phyloP scores from a whole-genome alignment of 1,140 invertebrate species.

The Psilanteris sp. region DNA sequence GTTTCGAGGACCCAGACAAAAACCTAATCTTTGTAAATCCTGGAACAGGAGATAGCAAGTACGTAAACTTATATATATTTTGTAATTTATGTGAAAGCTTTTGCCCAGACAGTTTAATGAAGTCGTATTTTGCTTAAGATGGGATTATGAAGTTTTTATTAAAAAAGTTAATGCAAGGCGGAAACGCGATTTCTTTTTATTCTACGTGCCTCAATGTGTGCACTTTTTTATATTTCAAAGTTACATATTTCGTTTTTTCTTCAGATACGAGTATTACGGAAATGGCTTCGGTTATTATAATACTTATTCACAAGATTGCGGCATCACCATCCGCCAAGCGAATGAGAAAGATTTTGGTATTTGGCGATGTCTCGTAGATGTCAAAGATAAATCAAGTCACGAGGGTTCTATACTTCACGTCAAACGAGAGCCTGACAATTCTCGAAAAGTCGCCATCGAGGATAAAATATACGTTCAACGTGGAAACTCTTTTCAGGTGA shows the following conservation, averaged over 20 bases:
- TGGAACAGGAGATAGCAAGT: slow-evolving; percentile 66
- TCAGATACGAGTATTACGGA: slow-evolving; percentile 66
- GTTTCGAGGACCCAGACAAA: slow-evolving; percentile 62
- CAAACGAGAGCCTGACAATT: slow-evolving; percentile 32
- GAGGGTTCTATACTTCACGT: slow-evolving; percentile 58
- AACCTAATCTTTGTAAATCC: slow-evolving; percentile 50
- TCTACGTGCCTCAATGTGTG: not conserved
- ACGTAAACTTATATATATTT: slow-evolving; percentile 29
- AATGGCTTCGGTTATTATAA: slow-evolving; percentile 49
- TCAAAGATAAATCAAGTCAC: slow-evolving; percentile 38
- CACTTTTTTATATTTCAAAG: slow-evolving; percentile 11
- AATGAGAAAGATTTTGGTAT: slow-evolving; percentile 65
- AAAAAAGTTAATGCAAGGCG: slow-evolving; percentile 23
- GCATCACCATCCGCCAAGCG: slow-evolving; percentile 67
- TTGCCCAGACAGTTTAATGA: slow-evolving; percentile 25
- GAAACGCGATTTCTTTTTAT: slow-evolving; percentile 7
- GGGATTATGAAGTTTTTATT: slow-evolving; percentile 28
- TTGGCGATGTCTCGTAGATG: slow-evolving; percentile 68
- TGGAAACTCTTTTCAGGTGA: slow-evolving; percentile 67
- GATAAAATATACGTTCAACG: slow-evolving; percentile 65
- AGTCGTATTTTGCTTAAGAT: slow-evolving; percentile 15
- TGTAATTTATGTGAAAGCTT: slow-evolving; percentile 30
- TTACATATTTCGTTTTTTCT: slow-evolving; percentile 1
- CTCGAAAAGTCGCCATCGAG: slow-evolving; percentile 17
- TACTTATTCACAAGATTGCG: slow-evolving; percentile 61